Evolutionary conservation across 37 sponge, comb jelly and placozoan species (phyloP).

Genomic region (Eunapius fragilis): DNA sequence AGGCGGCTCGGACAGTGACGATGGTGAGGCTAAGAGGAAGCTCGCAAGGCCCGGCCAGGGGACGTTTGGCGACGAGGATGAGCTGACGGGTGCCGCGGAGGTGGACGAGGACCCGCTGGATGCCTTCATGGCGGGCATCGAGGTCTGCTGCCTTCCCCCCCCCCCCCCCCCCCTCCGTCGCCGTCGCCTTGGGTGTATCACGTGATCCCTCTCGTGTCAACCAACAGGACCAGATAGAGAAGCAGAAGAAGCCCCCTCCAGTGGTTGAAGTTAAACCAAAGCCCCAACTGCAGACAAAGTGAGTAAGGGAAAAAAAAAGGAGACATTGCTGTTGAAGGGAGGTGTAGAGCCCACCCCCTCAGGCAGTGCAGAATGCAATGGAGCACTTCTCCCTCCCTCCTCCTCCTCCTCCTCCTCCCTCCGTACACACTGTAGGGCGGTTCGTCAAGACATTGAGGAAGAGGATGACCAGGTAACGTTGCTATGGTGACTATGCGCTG

Average conservation of each 20-base stretch:
- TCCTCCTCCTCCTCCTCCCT: not conserved
- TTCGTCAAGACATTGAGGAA: conserved; percentile 89
- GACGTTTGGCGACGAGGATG: not conserved
- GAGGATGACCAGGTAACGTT: conserved; percentile 93
- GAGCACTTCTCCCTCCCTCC: not conserved
- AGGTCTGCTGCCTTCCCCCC: conserved; percentile 45
- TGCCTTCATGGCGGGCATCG: conserved; percentile 97
- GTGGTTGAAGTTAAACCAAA: not conserved
- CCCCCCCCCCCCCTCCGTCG: no score
- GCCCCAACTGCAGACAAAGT: not conserved
- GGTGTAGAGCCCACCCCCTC: not conserved
- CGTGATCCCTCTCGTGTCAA: not conserved
- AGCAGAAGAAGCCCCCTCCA: conserved; percentile 9
- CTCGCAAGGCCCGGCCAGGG: conserved; percentile 32
- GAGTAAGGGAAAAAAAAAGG: not conserved
- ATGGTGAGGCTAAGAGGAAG: conserved; percentile 10
- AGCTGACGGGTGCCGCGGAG: conserved; percentile 4
- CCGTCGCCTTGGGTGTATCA: no score
- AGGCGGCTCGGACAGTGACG: conserved; percentile 23
- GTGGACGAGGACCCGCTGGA: conserved; percentile 94
- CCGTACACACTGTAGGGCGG: conserved; percentile 41
- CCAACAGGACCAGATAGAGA: conserved; percentile 31
- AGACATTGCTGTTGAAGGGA: not conserved
- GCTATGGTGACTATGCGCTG: not conserved
- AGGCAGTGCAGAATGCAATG: not conserved